Evolutionary conservation across 2,888 invertebrate genomes (phyloP), one percentile per base, ranked within the genome.

Genomic region (Fabriciana adippe): DNA sequence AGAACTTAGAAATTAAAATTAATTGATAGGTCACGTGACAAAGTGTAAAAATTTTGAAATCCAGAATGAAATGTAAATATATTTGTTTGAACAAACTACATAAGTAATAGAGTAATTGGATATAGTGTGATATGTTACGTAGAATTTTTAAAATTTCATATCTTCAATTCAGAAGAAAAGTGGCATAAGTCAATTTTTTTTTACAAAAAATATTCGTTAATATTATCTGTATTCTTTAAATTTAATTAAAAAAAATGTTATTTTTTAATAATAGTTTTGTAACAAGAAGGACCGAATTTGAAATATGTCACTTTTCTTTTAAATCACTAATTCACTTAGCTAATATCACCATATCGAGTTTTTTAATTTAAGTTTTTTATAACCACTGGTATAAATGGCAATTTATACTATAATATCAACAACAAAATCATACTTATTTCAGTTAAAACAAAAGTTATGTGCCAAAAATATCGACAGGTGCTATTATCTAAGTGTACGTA

Each of bases 121-220:
- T 73, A 72, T 72, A 55, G 66, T 65, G 15, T 72, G 72, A 72
- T 72, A 73, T 73, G 71, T 73, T 50, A 67, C 53, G 66, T 71
- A 61, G 63, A 57, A 65, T 50, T 67, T n/a, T 56, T 56, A 55
- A 69, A 64, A 15, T 41, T 41, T 41, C 11, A 41, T 41, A 41
- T 41, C 2, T 4, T 57, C 47, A 26, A 31, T 31, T 13, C 5
- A n/a, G 13, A 48, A 59, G 3, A n/a, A 59, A 59, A 59, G 13
- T 59, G 59, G 26, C 59, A 48, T 26, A 26, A 4, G 11, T 16
- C 21, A 21, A 48, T 26, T 26, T 18, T 18, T n/a, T 18, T n/a
- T 47, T 6, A 14, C 6, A n/a, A 6, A 54, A 14, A 56, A 50
- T 16, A 26, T 51, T 51, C 8, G 35, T 41, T 11, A 2, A 11